Evolutionary conservation across 1,140 invertebrate genomes (phyloP), one percentile per base, ranked within the genome.

Genomic region (Dufourea novaeangliae): DNA sequence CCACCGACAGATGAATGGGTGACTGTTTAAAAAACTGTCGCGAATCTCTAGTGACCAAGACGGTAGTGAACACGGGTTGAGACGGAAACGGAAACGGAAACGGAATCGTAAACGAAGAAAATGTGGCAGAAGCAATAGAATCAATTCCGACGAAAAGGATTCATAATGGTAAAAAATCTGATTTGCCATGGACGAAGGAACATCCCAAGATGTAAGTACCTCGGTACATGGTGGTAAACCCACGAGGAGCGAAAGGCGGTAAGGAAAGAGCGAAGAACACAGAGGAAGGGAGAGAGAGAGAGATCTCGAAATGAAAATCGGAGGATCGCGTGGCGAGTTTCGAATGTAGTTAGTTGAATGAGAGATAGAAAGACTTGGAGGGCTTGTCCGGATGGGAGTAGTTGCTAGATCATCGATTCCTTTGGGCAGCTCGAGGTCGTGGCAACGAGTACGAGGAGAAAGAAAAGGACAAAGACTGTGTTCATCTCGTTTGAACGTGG

Each of bases 351-450:
- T 52, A 62, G 34, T 22, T 50, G 32, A 57, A 29, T 50, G 63
- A 69, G 59, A 63, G 50, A 22, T 44, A 63, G 76, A 39, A 66
- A 57, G 41, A 46, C 46, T n/a, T 64, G 14, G 29, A 67, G 29
- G 62, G 22, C n/a, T 50, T 12, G 50, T 72, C 77, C 80, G 80
- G 56, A 83, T 84, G 72, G 66, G 82, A 84, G 77, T 75, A 83
- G 46, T 39, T n/a, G 17, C 46, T 62, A 27, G 69, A 57, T 56
- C 34, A n/a, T 64, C 52, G 32, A 54, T 80, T 61, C 52, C 41
- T 70, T 59, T 32, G 37, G 69, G 46, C 22, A 62, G 69, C 22
- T 75, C 39, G 46, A n/a, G 59, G 37, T 50, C 64, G 64, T 34
- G 41, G 44, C 70, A 62, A 50, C 39, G n/a, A 27, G 54, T 20